Percentiles rank a stretch among this genome's conserved stretches.
These are phyloP conservation scores for Acrocephalus kingi DNA, from an alignment of 2,113 vertebrate species.

Conservation along the genomic window DNA sequence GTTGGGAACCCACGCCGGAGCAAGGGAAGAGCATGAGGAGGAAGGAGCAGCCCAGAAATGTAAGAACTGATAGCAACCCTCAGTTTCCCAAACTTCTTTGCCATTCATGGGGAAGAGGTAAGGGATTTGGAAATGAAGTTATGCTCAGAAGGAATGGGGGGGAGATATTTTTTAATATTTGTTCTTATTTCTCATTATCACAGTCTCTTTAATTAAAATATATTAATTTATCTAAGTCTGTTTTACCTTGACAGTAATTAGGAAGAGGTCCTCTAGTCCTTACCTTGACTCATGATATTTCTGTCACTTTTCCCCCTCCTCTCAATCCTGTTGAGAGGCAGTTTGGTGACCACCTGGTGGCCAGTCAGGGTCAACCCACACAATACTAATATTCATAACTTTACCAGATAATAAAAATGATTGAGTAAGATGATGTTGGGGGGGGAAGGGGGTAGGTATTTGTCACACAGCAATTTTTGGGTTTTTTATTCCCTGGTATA, in stretches of 20 bases:
- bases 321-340: background rate
- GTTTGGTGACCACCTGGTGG: background rate
- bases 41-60: background rate
- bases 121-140: background rate
- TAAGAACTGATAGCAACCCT: background rate
- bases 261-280: background rate
- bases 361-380: background rate
- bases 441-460: background rate
- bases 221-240: background rate
- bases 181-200: background rate
- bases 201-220: background rate
- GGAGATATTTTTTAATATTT: background rate
- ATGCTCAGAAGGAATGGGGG: background rate
- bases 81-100: background rate
- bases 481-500: background rate
- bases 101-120: rapidly evolving
- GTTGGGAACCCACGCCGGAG: background rate
- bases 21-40: background rate
- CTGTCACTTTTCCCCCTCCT: background rate
- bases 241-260: background rate
- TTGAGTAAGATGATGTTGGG: background rate
- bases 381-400: rapidly evolving
- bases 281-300: background rate
- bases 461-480: background rate
- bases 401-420: background rate